Conservation (phyloP, 1,140 invertebrate genomes). For the Bathynomus jamesi region DNA sequence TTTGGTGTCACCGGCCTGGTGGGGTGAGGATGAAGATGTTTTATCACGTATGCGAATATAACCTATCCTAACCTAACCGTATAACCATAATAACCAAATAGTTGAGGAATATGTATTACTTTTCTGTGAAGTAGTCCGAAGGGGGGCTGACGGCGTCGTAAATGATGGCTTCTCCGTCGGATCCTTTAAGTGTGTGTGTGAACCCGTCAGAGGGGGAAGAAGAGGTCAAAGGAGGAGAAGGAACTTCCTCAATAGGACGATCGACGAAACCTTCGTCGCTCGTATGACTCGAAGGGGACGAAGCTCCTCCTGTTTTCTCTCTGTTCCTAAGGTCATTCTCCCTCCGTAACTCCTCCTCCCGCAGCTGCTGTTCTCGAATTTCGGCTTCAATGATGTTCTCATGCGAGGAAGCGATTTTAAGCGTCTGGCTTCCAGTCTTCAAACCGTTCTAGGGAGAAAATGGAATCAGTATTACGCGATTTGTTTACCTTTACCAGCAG, state of each 20-base stretch:
- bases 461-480: no score
- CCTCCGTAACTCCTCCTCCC: conserved; percentile 46
- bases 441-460: no score
- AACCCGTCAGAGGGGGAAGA: conserved; percentile 5
- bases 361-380: conserved; percentile 44
- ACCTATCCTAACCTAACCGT: no score
- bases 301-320: conserved; percentile 14
- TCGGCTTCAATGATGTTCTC: conserved; percentile 48
- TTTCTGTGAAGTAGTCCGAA: conserved; percentile 11
- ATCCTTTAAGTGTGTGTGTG: conserved; percentile 23
- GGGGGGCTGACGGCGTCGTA: conserved; percentile 32
- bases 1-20: no score
- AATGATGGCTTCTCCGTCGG: conserved; percentile 26
- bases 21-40: no score
- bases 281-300: conserved; percentile 27
- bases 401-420: no score
- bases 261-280: conserved; percentile 36
- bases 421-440: no score
- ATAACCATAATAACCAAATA: no score
- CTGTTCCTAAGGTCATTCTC: conserved; percentile 20
- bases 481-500: no score
- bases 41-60: no score
- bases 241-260: conserved; percentile 19
- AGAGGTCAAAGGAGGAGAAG: conserved; percentile 4
- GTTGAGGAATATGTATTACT: background rate